Base-by-base conservation (phyloP, 2,797 vertebrate species). In the Dendrocincla tyrannina region DNA sequence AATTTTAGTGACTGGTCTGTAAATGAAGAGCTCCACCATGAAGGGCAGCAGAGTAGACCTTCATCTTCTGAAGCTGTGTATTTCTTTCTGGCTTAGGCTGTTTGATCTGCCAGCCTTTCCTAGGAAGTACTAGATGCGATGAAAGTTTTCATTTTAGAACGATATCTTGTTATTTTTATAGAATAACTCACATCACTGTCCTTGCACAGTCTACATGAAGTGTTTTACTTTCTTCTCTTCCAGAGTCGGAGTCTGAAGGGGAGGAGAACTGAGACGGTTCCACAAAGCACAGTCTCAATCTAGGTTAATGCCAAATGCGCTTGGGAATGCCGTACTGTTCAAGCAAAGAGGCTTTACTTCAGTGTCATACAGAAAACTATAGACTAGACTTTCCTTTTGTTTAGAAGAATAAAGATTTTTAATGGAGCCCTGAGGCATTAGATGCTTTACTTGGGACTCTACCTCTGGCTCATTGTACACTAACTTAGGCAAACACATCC, bases 241-340 rank as follows among this genome's bases (percentile, higher is more conserved):
- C 80, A 99, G 99, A 99, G 96, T 99, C 99, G 3, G 99, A 99
- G 94, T 99, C 99, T 1, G 99, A 99, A 97, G 98, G 97, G 37
- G 99, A 99, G 77, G 98, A 98, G 85, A 98, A 98, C 96, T 98
- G 98, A 98, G 94, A 55, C 7, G 24, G 69, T 93, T 77, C 74
- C 25, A 91, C 66, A 91, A 81, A 97, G 96, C 97, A 89, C 96
- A 96, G 91, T 44, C 81, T 93, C 91, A 84, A 33, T 79, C 91
- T 86, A 90, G 95, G 80, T 96, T 92, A 74, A 86, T 85, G 85
- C 92, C 92, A 93, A 86, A 89, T 87, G 95, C 75, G 88, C 96
- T 97, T 96, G 91, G 95, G 93, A 97, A 93, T 94, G 96, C 96
- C 85, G 52, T 97, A 93, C 95, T 94, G 80, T 94, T 95, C 79